phyloP scores from a whole-genome alignment of 1,140 invertebrate genomes.

The Anoplophora glabripennis region DNA sequence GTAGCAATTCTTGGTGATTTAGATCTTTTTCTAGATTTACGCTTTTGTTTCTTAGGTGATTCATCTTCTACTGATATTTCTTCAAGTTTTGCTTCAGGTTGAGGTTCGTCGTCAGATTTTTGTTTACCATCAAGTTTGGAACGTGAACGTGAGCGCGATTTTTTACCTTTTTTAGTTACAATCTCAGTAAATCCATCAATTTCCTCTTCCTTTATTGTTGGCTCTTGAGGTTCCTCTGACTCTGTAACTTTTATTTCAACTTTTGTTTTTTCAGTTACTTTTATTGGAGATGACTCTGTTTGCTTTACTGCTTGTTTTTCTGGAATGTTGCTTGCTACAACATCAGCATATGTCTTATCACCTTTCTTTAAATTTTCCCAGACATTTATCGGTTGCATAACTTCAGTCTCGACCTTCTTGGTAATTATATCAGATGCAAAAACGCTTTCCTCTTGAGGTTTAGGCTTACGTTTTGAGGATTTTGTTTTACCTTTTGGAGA shows the following conservation, averaged over 20 bases:
- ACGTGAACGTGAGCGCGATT: constrained; percentile 43
- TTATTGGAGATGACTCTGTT: background rate
- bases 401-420: background rate
- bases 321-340: constrained; percentile 48
- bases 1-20: background rate
- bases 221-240: background rate
- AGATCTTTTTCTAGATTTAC: too few relatives aligned
- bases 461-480: background rate
- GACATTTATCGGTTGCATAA: constrained; percentile 22
- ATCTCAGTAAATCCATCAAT: constrained; percentile 47
- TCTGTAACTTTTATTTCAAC: constrained; percentile 24
- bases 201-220: constrained; percentile 36
- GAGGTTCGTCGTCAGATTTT: background rate
- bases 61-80: background rate
- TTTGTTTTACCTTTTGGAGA: background rate
- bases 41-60: background rate
- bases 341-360: constrained; percentile 60
- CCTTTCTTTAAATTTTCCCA: constrained; percentile 49
- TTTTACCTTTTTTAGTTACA: constrained; percentile 44
- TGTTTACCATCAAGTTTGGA: constrained; percentile 9
- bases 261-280: background rate
- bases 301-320: background rate
- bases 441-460: too few relatives aligned
- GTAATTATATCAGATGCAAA: background rate
- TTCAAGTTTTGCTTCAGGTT: background rate